Base-by-base conservation (phyloP, 1,140 invertebrate species). In the Macrostomum lignano region DNA sequence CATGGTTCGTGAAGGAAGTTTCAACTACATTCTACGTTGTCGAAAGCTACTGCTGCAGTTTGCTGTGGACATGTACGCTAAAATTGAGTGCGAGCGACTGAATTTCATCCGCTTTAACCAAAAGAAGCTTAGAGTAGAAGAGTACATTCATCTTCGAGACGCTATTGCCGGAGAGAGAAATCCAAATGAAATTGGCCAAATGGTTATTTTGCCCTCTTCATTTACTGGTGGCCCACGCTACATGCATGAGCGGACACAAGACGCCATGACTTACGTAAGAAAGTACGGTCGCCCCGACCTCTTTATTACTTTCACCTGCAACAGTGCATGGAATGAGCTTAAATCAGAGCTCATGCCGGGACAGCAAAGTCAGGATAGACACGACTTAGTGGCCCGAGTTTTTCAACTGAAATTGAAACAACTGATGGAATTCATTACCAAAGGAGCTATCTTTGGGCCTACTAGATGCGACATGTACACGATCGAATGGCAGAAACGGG, bases 401-500 rank as follows among this genome's bases (percentile, higher is more conserved):
- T 66, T 65, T 42, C 44, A 45, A 32, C 43, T 54, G 39, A 65
- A 65, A 42, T 35, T 62, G 14, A 55, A 51, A 40, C 41, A 44
- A 25, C 36, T 67, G 3, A 49, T 63, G 37, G 35, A 60, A 41
- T 45, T 59, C 11, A 42, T 64, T 13, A 31, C 36, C 5, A 48
- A 52, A 33, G 14, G 40, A 32, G 11, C 43, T n/a, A 34, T 58
- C 3, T 48, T 52, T 42, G 54, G 59, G 10, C 32, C 39, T 21
- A 38, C 43, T 22, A 22, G 36, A n/a, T 51, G 50, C 19, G 48
- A 42, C 22, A 41, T 58, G 47, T 54, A 56, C 36, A 41, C 47
- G 14, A 35, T 64, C 20, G 62, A 67, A 45, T 65, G 53, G 48
- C 59, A 65, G 43, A 65, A 65, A 42, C 43, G 57, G 37, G 57